These are phyloP conservation scores for Cordilura impudica DNA, from an alignment of 2,888 invertebrate species.

Conservation along the genomic window DNA sequence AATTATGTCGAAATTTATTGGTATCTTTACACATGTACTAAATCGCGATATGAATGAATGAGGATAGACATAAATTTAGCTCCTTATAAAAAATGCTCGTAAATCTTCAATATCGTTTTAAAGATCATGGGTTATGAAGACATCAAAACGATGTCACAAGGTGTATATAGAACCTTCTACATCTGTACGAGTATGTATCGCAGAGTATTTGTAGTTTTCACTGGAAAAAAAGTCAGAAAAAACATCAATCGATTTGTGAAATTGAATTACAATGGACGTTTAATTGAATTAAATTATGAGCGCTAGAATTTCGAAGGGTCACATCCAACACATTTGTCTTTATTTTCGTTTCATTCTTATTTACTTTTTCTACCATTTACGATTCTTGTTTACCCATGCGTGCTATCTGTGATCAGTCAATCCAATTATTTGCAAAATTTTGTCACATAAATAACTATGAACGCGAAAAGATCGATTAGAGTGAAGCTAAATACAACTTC, in stretches of 20 bases:
- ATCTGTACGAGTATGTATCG: background rate
- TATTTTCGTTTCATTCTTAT: background rate
- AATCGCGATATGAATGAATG: background rate
- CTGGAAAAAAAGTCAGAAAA: background rate
- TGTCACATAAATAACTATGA: constrained; percentile 78
- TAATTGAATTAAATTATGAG: constrained; percentile 76
- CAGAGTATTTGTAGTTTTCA: background rate
- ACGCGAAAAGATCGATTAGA: constrained; percentile 60
- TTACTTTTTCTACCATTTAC: constrained; percentile 26
- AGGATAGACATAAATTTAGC: constrained; percentile 4
- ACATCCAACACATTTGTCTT: constrained; percentile 24
- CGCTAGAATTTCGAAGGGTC: constrained; percentile 55
- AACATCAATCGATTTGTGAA: constrained; percentile 50
- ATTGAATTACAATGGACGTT: constrained; percentile 71
- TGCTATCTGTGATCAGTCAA: constrained; percentile 77
- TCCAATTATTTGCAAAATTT: constrained; percentile 78
- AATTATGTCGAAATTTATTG: no score
- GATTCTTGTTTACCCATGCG: constrained; percentile 61
- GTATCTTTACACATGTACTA: no score
- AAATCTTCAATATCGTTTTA: constrained; percentile 43
- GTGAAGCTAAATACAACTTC: constrained; percentile 24
- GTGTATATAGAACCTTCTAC: constrained; percentile 14
- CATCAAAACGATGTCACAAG: constrained; percentile 52
- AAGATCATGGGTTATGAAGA: constrained; percentile 52
- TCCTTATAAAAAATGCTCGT: constrained; percentile 6